Percentiles rank a stretch among this genome's conserved stretches.
These are phyloP conservation scores for Podarcis lilfordi DNA, from an alignment of 2,797 vertebrate genomes.

Conservation along the genomic window DNA sequence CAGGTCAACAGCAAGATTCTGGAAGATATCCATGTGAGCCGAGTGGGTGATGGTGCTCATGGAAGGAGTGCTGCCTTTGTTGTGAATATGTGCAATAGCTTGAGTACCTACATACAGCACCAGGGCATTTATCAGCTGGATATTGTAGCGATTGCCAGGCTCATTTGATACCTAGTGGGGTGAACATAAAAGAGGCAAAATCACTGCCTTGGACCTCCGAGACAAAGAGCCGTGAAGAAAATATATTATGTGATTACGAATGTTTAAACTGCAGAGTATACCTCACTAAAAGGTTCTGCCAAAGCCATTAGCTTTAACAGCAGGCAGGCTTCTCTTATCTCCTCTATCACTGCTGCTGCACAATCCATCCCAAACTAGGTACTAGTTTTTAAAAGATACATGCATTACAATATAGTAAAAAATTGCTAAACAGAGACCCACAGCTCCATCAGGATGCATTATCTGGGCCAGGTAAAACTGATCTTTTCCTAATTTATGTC, in stretches of 20 bases:
- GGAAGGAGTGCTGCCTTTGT: slow-evolving; percentile 98
- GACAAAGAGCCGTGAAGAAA: not conserved
- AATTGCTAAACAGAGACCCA: not conserved
- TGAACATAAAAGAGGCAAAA: slow-evolving; percentile 37
- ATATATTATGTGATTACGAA: not conserved
- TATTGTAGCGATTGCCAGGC: slow-evolving; percentile 98
- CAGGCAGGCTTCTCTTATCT: not conserved
- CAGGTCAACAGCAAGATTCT: slow-evolving; percentile 97
- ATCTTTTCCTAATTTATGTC: no score
- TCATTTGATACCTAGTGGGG: slow-evolving; percentile 88
- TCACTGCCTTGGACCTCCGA: not conserved
- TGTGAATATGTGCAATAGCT: slow-evolving; percentile 98
- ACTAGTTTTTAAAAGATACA: not conserved
- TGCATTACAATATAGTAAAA: not conserved
- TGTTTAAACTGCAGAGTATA: not conserved
- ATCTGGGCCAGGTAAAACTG: not conserved
- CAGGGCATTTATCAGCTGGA: slow-evolving; percentile 98
- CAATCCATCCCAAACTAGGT: not conserved
- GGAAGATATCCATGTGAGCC: slow-evolving; percentile 99
- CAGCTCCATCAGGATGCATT: not conserved
- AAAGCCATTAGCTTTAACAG: not conserved
- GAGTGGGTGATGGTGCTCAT: slow-evolving; percentile 99
- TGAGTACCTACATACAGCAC: slow-evolving; percentile 98
- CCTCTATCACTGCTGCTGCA: not conserved
- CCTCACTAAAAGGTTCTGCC: not conserved